Conservation (phyloP, 2,113 vertebrate species). For the Calonectris borealis region DNA sequence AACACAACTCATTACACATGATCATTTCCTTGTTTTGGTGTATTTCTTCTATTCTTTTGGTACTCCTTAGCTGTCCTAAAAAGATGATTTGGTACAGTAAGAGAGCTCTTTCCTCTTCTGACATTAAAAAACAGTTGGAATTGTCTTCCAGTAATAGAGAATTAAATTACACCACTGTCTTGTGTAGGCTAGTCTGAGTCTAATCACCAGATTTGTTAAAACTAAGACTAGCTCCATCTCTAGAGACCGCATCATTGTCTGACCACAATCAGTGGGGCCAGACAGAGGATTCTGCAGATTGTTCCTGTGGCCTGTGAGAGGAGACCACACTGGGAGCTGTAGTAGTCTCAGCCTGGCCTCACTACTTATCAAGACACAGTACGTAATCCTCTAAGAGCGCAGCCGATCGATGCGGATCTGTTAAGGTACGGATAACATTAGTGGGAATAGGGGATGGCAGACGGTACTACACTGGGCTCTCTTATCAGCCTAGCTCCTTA, state of each 20-base stretch:
- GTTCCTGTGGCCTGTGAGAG: not conserved
- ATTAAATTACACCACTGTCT: not conserved
- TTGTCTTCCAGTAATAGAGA: not conserved
- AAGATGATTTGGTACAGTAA: not conserved
- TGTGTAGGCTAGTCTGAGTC: not conserved
- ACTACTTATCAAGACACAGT: not conserved
- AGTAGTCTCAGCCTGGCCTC: not conserved
- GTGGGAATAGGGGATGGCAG: not conserved
- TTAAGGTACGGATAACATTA: not conserved
- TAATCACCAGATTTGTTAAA: not conserved
- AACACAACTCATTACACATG: not conserved
- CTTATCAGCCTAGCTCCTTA: not conserved
- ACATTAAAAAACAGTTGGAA: not conserved
- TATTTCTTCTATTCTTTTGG: not conserved
- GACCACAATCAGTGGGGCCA: not conserved
- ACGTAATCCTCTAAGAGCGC: not conserved
- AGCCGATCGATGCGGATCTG: rapidly evolving
- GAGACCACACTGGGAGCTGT: not conserved
- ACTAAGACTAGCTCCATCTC: not conserved
- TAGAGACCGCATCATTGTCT: not conserved
- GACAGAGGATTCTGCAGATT: not conserved
- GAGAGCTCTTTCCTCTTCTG: not conserved
- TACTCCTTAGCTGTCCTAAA: not conserved
- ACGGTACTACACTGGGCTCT: rapidly evolving
- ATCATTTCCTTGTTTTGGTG: not conserved